Percentiles rank a stretch among this genome's conserved stretches.
Evolutionary conservation across 2,113 vertebrate genomes (phyloP).

Genomic region (cattle (Bos taurus)): ARS-UCD2.0 NC_037330.1:44128501-44129000

Average conservation of each 20-base stretch:
- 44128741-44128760: neutral
- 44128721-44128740: neutral
- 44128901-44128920: neutral
- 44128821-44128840: neutral
- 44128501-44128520: neutral
- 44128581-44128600: constrained; percentile 7
- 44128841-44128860: neutral
- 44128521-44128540: neutral
- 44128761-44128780: neutral
- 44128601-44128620: neutral
- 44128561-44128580: neutral
- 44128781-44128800: neutral
- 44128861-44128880: neutral
- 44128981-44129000: neutral
- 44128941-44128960: neutral
- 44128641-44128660: neutral
- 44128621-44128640: neutral
- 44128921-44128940: neutral
- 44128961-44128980: neutral
- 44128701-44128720: neutral
- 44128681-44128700: neutral
- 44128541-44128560: neutral
- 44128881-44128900: neutral
- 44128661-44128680: neutral
- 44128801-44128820: neutral